Percentiles rank a stretch among this genome's conserved stretches.
Evolutionary conservation across 2,113 vertebrate species (phyloP).

Genomic region (Hyla sarda): DNA sequence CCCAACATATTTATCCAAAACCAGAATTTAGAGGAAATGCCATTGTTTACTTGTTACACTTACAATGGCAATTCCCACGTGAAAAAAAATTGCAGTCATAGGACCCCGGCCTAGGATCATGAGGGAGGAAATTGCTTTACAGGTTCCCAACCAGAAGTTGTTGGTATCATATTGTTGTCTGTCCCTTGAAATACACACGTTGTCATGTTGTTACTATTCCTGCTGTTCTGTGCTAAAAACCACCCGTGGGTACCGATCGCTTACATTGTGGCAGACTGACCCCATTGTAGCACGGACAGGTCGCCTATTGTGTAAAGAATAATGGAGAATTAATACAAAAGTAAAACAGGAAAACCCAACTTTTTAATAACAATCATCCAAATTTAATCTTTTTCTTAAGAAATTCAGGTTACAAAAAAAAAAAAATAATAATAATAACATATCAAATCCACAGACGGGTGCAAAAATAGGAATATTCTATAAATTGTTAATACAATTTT

Average conservation of each 20-base stretch:
- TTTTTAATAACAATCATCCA: conserved; percentile 39
- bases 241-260: conserved; percentile 42
- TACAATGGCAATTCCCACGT: conserved; percentile 97
- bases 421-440: not conserved
- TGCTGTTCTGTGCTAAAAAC: conserved; percentile 66
- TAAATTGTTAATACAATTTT: conserved; percentile 56
- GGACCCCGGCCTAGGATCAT: conserved; percentile 73
- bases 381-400: conserved; percentile 39
- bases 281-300: conserved; percentile 1
- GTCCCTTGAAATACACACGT: conserved; percentile 62
- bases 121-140: conserved; percentile 82
- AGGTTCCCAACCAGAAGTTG: conserved; percentile 85
- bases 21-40: conserved; percentile 92
- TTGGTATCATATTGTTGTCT: conserved; percentile 74
- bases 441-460: conserved; percentile 9
- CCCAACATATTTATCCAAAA: conserved; percentile 83
- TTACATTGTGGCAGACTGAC: not conserved
- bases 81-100: conserved; percentile 88
- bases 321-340: conserved; percentile 5
- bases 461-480: conserved; percentile 57
- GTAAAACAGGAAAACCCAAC: conserved; percentile 12
- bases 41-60: conserved; percentile 96
- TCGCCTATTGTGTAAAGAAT: conserved; percentile 35
- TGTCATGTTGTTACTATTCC: conserved; percentile 53
- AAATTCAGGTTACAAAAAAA: conserved; percentile 49